Conservation (phyloP, 2,888 invertebrate species). For the Caradrina clavipalpis region DNA sequence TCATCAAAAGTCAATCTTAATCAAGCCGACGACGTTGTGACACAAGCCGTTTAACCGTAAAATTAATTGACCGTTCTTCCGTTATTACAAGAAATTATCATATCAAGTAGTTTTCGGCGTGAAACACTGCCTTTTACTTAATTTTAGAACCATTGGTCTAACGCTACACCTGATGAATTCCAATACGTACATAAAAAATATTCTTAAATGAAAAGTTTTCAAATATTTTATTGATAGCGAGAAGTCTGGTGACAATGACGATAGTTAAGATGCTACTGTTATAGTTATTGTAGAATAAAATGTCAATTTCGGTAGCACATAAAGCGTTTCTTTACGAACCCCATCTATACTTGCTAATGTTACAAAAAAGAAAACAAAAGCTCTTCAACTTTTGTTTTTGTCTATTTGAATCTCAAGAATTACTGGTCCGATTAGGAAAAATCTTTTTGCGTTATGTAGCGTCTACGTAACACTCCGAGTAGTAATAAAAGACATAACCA, state of each 20-base stretch:
- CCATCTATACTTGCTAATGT: too few species aligned
- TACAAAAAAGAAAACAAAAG: too few species aligned
- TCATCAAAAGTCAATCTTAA: slow-evolving; percentile 56
- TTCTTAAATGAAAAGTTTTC: not conserved
- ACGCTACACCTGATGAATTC: slow-evolving; percentile 36
- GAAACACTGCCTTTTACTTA: slow-evolving; percentile 52
- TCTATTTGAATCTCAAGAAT: too few species aligned
- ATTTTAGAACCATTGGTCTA: slow-evolving; percentile 48
- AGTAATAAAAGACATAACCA: too few species aligned
- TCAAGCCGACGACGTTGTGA: slow-evolving; percentile 52
- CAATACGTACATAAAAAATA: not conserved
- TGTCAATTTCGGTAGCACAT: not conserved
- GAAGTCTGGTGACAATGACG: slow-evolving; percentile 2
- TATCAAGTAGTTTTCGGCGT: slow-evolving; percentile 61
- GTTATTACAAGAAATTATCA: slow-evolving; percentile 70
- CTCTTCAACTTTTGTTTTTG: too few species aligned
- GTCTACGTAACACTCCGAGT: too few species aligned
- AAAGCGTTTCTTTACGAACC: too few species aligned
- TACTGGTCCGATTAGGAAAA: too few species aligned
- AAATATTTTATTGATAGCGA: slow-evolving; percentile 11
- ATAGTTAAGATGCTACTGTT: slow-evolving; percentile 1
- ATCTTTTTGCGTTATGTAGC: too few species aligned
- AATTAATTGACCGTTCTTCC: slow-evolving; percentile 68
- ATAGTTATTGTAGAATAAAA: slow-evolving; percentile 17
- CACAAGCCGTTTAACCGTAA: slow-evolving; percentile 59